A percentile compares a stretch with the other conserved stretches of the same genome.
These are phyloP conservation scores for Sericinus montela DNA, from an alignment of 2,888 invertebrate genomes.

Conservation along the genomic window DNA sequence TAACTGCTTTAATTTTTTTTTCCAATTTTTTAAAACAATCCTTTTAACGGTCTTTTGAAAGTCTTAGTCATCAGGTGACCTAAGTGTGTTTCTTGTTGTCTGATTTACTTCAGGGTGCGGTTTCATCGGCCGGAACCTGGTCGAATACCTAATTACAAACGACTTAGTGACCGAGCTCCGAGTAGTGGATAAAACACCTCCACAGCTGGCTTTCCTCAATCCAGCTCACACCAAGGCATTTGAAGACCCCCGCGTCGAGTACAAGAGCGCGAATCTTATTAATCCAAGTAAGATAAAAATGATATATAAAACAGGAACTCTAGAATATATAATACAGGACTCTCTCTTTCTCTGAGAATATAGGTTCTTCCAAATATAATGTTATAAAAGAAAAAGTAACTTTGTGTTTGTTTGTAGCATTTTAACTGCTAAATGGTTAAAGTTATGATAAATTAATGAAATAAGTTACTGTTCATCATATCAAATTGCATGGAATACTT, in stretches of 20 bases:
- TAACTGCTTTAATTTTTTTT: background rate
- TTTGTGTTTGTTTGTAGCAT: too few relatives aligned
- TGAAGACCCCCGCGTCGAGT: slow-evolving; percentile 88
- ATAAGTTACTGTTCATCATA: too few relatives aligned
- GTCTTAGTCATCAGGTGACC: slow-evolving; percentile 66
- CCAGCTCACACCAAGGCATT: slow-evolving; percentile 85
- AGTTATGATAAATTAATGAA: too few relatives aligned
- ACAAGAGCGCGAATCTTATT: slow-evolving; percentile 94
- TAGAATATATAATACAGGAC: too few relatives aligned
- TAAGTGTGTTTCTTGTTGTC: slow-evolving; percentile 35
- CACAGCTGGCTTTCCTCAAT: slow-evolving; percentile 94
- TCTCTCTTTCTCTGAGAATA: too few relatives aligned
- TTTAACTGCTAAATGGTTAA: too few relatives aligned
- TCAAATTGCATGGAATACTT: too few relatives aligned
- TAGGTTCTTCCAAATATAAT: too few relatives aligned
- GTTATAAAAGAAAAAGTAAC: too few relatives aligned
- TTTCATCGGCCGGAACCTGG: slow-evolving; percentile 94
- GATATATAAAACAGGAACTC: too few relatives aligned
- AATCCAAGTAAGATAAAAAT: slow-evolving; percentile 65
- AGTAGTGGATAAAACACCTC: slow-evolving; percentile 95
- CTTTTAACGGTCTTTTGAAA: slow-evolving; percentile 52
- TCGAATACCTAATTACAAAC: slow-evolving; percentile 88
- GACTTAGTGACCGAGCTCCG: slow-evolving; percentile 86
- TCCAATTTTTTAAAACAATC: slow-evolving; percentile 38
- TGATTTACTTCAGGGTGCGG: slow-evolving; percentile 87